Conservation (phyloP, 2,888 invertebrate species). For the Adineta ricciae region DNA sequence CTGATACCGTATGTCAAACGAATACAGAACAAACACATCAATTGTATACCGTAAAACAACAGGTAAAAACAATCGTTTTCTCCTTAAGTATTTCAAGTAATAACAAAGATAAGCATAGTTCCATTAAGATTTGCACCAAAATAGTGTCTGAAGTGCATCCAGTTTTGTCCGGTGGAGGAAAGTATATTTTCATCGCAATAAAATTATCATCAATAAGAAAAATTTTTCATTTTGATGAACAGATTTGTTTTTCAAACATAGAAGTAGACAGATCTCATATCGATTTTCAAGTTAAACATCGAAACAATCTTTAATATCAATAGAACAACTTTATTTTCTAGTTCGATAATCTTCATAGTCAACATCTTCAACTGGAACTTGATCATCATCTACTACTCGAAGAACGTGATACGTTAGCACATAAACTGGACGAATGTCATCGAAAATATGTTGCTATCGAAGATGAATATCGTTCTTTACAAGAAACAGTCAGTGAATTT, state of each 20-base stretch:
- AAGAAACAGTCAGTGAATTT: neutral
- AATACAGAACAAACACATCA: neutral
- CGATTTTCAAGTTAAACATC: neutral
- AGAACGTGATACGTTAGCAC: neutral
- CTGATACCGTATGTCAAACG: neutral
- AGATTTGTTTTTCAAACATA: too few species aligned
- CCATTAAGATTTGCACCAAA: too few species aligned
- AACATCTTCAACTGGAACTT: neutral
- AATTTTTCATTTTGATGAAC: neutral
- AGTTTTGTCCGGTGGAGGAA: too few species aligned
- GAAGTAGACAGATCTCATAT: neutral
- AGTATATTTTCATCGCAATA: too few species aligned
- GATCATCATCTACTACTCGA: neutral
- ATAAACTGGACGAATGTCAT: neutral
- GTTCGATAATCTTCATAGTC: neutral
- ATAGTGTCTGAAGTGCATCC: too few species aligned
- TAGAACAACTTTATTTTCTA: neutral
- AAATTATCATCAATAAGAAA: too few species aligned
- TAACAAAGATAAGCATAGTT: too few species aligned
- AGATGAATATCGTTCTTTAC: neutral
- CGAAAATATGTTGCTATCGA: neutral
- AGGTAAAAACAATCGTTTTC: neutral
- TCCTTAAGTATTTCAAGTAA: too few species aligned
- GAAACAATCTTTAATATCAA: neutral
- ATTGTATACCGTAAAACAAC: neutral